Evolutionary conservation across 1,140 invertebrate genomes (phyloP).

Genomic region (Acromyrmex heyeri): DNA sequence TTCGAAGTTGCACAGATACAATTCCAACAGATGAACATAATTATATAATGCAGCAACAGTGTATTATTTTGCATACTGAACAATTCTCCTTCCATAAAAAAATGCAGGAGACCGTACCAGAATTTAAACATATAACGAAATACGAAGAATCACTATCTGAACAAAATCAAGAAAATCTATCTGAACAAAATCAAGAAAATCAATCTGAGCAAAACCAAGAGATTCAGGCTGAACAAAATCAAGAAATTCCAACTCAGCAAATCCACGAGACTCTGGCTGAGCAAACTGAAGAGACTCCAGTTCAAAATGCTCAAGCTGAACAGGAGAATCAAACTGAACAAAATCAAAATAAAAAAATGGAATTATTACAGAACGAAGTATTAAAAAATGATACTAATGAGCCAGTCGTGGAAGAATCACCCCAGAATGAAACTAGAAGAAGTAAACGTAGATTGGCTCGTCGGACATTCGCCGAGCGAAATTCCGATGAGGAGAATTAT

Average conservation of each 20-base stretch:
- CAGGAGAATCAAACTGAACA: conserved; percentile 20
- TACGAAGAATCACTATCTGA: conserved; percentile 39
- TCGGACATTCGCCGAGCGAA: conserved; percentile 62
- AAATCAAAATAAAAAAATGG: not conserved
- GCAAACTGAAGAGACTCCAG: not conserved
- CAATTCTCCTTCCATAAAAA: not conserved
- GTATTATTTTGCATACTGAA: conserved; percentile 50
- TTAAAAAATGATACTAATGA: conserved; percentile 5
- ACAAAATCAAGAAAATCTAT: conserved; percentile 21
- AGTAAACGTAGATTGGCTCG: conserved; percentile 76
- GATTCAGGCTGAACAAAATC: conserved; percentile 3
- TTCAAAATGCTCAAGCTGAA: not conserved
- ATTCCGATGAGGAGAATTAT: conserved; percentile 83
- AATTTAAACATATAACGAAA: conserved; percentile 35
- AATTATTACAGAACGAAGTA: not conserved
- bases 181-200: conserved; percentile 19
- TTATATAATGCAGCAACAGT: conserved; percentile 78
- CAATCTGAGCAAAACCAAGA: conserved; percentile 4
- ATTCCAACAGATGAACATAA: conserved; percentile 76
- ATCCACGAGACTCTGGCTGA: conserved; percentile 12
- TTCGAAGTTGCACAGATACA: conserved; percentile 40
- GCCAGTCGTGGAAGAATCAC: conserved; percentile 3
- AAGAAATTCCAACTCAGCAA: conserved; percentile 1
- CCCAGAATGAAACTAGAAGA: conserved; percentile 71
- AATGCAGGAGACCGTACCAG: not conserved